These are phyloP conservation scores for Theonella swinhoei DNA, from an alignment of 37 sponge, comb jelly and placozoan species.

Conservation along the genomic window DNA sequence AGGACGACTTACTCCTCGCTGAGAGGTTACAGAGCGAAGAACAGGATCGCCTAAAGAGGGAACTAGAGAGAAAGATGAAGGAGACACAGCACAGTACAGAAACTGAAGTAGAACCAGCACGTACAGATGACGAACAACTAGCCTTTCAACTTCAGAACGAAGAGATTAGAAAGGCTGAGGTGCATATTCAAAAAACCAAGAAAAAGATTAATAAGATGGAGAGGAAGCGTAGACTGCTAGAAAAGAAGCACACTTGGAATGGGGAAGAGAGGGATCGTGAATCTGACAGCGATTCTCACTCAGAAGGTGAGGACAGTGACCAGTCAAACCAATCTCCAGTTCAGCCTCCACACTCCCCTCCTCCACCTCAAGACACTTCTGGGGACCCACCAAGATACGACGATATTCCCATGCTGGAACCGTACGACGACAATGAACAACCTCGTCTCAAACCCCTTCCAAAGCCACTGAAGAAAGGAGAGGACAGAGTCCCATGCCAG, in stretches of 20 bases:
- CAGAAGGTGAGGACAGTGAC: not conserved
- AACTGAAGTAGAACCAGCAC: no score
- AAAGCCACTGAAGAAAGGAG: not conserved
- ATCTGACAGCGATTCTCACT: not conserved
- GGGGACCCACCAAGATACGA: not conserved
- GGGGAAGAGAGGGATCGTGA: not conserved
- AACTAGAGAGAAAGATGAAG: no score
- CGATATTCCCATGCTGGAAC: not conserved
- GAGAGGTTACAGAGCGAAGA: no score
- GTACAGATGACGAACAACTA: not conserved
- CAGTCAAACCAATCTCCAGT: not conserved
- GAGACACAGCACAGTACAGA: no score
- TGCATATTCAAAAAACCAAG: not conserved
- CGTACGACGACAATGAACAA: constrained; percentile 18
- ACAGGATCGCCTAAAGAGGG: no score
- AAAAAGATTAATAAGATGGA: not conserved
- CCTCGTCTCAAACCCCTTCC: not conserved
- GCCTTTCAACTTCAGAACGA: constrained; percentile 24
- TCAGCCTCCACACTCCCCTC: not conserved
- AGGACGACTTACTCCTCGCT: no score
- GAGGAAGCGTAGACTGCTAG: not conserved
- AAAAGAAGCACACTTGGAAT: not conserved
- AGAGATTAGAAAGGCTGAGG: constrained; percentile 18
- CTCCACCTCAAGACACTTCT: not conserved
- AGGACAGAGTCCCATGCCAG: constrained; percentile 39